These are phyloP conservation scores for Paracyprichromis sp. DNA, from an alignment of 2,113 vertebrate genomes.

Conservation along the genomic window DNA sequence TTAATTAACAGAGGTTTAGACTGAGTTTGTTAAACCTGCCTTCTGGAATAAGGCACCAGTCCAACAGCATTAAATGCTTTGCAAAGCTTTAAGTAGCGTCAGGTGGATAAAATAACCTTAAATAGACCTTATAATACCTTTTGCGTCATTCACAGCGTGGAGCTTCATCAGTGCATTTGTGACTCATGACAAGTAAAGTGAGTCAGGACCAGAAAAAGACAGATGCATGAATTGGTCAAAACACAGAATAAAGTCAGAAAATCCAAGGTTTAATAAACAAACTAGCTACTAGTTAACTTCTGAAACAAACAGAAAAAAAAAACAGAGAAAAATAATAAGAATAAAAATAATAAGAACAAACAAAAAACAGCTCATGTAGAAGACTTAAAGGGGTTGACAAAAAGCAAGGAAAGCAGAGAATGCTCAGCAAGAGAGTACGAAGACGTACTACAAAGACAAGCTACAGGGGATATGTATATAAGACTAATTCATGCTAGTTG, in stretches of 20 bases:
- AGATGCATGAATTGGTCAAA: not conserved
- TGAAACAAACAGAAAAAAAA: not conserved
- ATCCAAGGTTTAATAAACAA: fast-evolving
- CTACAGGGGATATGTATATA: not conserved
- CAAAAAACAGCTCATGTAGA: not conserved
- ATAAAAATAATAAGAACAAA: not conserved
- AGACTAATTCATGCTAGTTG: not conserved
- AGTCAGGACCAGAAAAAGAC: not conserved
- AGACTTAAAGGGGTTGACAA: not conserved
- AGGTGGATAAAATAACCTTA: not conserved
- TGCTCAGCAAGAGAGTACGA: not conserved
- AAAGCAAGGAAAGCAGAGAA: not conserved
- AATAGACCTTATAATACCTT: not conserved
- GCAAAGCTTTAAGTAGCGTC: not conserved
- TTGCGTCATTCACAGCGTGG: not conserved
- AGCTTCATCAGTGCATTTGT: not conserved
- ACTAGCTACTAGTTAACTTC: not conserved
- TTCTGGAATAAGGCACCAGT: not conserved
- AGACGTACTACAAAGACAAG: not conserved
- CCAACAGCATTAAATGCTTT: not conserved
- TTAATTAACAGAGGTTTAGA: not conserved
- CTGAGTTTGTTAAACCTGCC: not conserved
- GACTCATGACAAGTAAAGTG: not conserved
- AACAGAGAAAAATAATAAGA: not conserved
- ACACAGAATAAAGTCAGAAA: not conserved